Evolutionary conservation across 2,797 vertebrate species (phyloP).

Genomic region (Philypnodon macrostomus): DNA sequence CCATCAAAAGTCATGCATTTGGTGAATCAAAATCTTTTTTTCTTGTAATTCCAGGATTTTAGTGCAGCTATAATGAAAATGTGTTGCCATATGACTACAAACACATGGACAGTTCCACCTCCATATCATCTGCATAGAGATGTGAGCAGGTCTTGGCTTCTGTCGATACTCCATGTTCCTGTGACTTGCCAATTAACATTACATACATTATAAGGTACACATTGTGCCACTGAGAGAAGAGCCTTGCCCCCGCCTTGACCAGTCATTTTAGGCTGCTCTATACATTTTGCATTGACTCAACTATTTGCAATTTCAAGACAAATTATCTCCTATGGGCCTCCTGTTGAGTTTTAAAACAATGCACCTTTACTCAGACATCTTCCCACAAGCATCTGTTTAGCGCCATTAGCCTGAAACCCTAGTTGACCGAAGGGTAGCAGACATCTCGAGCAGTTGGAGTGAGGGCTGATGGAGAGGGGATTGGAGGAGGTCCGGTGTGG

Average conservation of each 20-base stretch:
- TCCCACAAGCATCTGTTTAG: slow-evolving; percentile 47
- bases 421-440: slow-evolving; percentile 34
- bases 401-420: slow-evolving; percentile 28
- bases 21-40: no score
- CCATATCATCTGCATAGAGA: not conserved
- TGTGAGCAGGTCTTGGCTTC: slow-evolving; percentile 2
- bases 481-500: slow-evolving; percentile 35
- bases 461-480: slow-evolving; percentile 20
- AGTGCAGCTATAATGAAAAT: no score
- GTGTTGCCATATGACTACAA: no score
- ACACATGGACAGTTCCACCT: no score
- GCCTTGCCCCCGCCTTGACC: no score
- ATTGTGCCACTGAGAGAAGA: no score
- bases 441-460: slow-evolving; percentile 25
- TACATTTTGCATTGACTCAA: not conserved
- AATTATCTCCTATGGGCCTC: not conserved
- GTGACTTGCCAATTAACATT: not conserved
- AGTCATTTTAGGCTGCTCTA: not conserved
- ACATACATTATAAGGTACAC: no score
- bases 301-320: not conserved
- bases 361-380: slow-evolving; percentile 10
- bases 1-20: no score
- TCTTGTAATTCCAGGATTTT: no score
- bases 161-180: not conserved
- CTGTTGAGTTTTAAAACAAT: slow-evolving; percentile 5